Conservation (phyloP, 2,797 vertebrate genomes). For the Phyllotis vaccarum region DNA sequence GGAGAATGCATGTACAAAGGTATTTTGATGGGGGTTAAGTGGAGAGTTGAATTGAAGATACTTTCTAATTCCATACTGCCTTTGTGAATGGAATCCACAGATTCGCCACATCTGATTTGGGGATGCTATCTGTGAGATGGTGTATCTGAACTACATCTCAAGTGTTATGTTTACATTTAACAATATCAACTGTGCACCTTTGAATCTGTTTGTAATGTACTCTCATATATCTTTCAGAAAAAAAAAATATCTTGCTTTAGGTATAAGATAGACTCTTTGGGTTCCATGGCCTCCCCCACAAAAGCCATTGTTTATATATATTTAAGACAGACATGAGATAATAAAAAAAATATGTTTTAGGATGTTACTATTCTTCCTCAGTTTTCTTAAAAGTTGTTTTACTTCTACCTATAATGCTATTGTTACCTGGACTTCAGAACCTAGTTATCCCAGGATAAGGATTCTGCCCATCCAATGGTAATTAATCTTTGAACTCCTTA, state of each 20-base stretch:
- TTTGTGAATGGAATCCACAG: conserved; percentile 4
- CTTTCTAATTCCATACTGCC: background rate
- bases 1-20: conserved; percentile 21
- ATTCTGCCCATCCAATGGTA: background rate
- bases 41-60: background rate
- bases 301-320: background rate
- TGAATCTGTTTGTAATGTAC: background rate
- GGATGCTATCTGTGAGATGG: conserved; percentile 15
- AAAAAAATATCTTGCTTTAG: background rate
- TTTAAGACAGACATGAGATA: background rate
- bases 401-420: background rate
- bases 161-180: background rate
- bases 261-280: background rate
- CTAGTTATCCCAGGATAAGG: background rate
- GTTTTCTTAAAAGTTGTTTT: background rate
- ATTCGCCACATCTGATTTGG: background rate
- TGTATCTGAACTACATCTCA: conserved; percentile 1
- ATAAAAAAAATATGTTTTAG: background rate
- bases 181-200: background rate
- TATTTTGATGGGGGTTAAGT: background rate
- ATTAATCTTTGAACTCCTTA: background rate
- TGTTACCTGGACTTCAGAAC: background rate
- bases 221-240: background rate
- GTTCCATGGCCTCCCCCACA: background rate
- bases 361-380: background rate